Percentiles rank a stretch among this genome's conserved stretches.
Evolutionary conservation across 2,888 invertebrate genomes (phyloP).

Genomic region (Euclidia mi): DNA sequence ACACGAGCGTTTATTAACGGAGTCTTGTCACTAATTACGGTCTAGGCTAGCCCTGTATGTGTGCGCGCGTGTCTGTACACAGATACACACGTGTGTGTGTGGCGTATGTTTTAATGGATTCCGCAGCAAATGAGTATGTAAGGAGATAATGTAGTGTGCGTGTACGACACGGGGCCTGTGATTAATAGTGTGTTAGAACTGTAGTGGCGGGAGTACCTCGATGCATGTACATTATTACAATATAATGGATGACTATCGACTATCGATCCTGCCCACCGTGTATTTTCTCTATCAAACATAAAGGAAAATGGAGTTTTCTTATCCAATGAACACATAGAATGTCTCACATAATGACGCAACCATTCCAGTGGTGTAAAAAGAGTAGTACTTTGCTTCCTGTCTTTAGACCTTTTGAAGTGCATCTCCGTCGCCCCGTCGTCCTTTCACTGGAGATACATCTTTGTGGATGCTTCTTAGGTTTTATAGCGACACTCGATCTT

Average conservation of each 20-base stretch:
- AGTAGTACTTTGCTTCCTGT: slow-evolving; percentile 46
- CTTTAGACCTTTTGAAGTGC: slow-evolving; percentile 53
- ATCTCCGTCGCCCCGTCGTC: slow-evolving; percentile 38
- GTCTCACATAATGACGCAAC: slow-evolving; percentile 38
- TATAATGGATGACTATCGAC: slow-evolving; percentile 7
- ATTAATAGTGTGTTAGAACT: slow-evolving; percentile 34
- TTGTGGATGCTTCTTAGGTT: slow-evolving; percentile 33
- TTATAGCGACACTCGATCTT: slow-evolving; percentile 34
- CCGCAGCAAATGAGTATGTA: slow-evolving; percentile 31
- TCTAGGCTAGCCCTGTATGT: slow-evolving; percentile 37
- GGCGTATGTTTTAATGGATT: slow-evolving; percentile 24
- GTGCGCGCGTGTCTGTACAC: too few species aligned
- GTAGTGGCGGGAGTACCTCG: slow-evolving; percentile 15
- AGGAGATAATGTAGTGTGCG: slow-evolving; percentile 20
- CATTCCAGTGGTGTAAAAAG: slow-evolving; percentile 41
- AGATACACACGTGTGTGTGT: slow-evolving; percentile 10
- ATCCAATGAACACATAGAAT: slow-evolving; percentile 43
- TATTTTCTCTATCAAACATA: slow-evolving; percentile 6
- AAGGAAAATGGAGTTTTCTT: slow-evolving; percentile 25
- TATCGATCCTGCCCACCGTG: slow-evolving; percentile 10
- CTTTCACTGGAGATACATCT: slow-evolving; percentile 36
- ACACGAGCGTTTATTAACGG: slow-evolving; percentile 57
- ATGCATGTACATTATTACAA: slow-evolving; percentile 11
- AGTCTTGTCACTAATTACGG: slow-evolving; percentile 59
- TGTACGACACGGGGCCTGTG: slow-evolving; percentile 25